Conservation (phyloP, 2,888 invertebrate genomes). For the Troglohyphantes excavatus region DNA sequence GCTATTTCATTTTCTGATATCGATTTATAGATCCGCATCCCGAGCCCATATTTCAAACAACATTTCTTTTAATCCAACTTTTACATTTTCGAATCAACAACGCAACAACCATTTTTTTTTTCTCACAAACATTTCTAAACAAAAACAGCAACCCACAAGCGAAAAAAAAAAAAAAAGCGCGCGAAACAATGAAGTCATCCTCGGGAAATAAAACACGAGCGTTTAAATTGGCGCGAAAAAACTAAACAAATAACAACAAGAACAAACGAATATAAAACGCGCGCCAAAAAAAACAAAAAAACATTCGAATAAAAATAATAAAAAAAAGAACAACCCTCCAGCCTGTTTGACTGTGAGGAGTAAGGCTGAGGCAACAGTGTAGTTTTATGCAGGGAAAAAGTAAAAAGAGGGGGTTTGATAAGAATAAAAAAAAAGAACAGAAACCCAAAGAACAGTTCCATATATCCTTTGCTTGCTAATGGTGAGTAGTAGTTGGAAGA, state of each 20-base stretch:
- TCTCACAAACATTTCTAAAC: not conserved
- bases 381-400: conserved; percentile 40
- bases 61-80: not conserved
- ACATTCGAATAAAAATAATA: too few species aligned
- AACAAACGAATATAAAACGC: not conserved
- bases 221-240: too few species aligned
- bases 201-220: conserved; percentile 45
- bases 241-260: too few species aligned
- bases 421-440: conserved; percentile 25
- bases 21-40: not conserved
- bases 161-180: not conserved
- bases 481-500: conserved; percentile 22
- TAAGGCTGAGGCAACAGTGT: conserved; percentile 74
- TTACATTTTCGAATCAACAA: not conserved
- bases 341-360: conserved; percentile 3
- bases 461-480: conserved; percentile 35
- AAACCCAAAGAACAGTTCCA: conserved; percentile 16
- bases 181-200: conserved; percentile 70
- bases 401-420: conserved; percentile 12
- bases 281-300: not conserved
- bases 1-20: too few species aligned
- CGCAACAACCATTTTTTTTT: not conserved
- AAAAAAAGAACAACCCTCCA: not conserved
- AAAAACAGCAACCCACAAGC: not conserved
- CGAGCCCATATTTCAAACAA: not conserved